Conservation (phyloP, 1,140 invertebrate genomes). For the Mylabris phalerata region DNA sequence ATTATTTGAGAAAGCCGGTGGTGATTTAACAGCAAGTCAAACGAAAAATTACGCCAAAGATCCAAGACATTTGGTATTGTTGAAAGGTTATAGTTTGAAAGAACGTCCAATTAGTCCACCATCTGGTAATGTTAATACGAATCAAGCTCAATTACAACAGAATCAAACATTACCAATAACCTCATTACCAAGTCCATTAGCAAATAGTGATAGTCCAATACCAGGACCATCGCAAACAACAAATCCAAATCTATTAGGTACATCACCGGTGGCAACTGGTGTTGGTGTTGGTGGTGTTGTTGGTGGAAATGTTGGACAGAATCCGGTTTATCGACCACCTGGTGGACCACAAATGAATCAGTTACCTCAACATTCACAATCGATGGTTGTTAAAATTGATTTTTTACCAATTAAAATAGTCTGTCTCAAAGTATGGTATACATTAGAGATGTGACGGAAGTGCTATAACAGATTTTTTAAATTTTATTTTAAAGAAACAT, state of each 20-base stretch:
- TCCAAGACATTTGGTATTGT: conserved; percentile 71
- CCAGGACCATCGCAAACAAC: conserved; percentile 22
- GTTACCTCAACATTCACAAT: conserved; percentile 1
- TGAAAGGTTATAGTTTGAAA: conserved; percentile 73
- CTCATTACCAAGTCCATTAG: conserved; percentile 49
- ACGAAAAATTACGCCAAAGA: conserved; percentile 90
- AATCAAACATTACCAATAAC: conserved; percentile 33
- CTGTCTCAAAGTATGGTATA: background rate
- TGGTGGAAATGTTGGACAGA: conserved; percentile 11
- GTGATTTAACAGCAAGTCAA: conserved; percentile 68
- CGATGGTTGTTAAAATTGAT: background rate
- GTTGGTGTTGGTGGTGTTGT: conserved; percentile 21
- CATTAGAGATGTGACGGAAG: background rate
- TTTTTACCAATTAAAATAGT: background rate
- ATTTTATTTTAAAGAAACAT: background rate
- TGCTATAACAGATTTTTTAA: background rate
- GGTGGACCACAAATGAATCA: conserved; percentile 12
- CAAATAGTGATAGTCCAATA: conserved; percentile 52
- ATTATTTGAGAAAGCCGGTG: conserved; percentile 77
- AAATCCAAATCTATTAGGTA: conserved; percentile 32
- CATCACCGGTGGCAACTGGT: conserved; percentile 27
- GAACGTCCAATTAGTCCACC: conserved; percentile 71
- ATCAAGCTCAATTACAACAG: conserved; percentile 38
- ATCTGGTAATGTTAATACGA: conserved; percentile 40
- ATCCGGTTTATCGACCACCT: conserved; percentile 30